These are phyloP conservation scores for Tyrophagus putrescentiae DNA, from an alignment of 1,140 invertebrate genomes.

Conservation along the genomic window DNA sequence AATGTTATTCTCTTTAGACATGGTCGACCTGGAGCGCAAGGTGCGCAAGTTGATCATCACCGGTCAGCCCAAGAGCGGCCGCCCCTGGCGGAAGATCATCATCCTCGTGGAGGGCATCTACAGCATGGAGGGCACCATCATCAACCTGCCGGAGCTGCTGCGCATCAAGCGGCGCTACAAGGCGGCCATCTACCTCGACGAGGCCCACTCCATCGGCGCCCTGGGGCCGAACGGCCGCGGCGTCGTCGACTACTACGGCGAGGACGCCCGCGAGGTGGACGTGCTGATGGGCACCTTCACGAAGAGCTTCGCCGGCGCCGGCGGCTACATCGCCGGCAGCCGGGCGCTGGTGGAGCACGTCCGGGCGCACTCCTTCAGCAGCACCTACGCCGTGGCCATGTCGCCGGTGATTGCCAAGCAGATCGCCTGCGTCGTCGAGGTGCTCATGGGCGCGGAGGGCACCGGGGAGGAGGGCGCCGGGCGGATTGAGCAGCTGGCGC, in stretches of 20 bases:
- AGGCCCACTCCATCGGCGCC: constrained; percentile 91
- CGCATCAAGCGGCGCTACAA: constrained; percentile 88
- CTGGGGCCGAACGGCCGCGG: constrained; percentile 73
- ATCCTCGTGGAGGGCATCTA: constrained; percentile 80
- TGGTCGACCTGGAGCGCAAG: constrained; percentile 63
- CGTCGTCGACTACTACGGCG: constrained; percentile 65
- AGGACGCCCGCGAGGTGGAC: constrained; percentile 74
- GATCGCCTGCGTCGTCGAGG: constrained; percentile 71
- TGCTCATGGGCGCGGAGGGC: constrained; percentile 72
- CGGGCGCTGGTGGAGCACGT: constrained; percentile 63
- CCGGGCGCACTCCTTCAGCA: constrained; percentile 62
- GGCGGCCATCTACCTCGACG: constrained; percentile 82
- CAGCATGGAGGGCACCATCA: constrained; percentile 95
- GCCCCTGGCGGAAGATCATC: constrained; percentile 82
- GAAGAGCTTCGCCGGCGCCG: constrained; percentile 86
- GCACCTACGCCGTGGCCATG: constrained; percentile 74
- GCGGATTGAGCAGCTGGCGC: constrained; percentile 55
- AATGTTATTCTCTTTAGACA: too few species aligned
- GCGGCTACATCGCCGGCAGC: constrained; percentile 85
- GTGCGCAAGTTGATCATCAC: constrained; percentile 58
- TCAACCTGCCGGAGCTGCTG: constrained; percentile 71
- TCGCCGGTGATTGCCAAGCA: constrained; percentile 76
- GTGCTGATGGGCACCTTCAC: constrained; percentile 94
- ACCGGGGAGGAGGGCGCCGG: constrained; percentile 48
- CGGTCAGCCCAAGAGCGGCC: constrained; percentile 57